Conservation (phyloP, 2,113 vertebrate species). For the Neogale vison region DNA sequence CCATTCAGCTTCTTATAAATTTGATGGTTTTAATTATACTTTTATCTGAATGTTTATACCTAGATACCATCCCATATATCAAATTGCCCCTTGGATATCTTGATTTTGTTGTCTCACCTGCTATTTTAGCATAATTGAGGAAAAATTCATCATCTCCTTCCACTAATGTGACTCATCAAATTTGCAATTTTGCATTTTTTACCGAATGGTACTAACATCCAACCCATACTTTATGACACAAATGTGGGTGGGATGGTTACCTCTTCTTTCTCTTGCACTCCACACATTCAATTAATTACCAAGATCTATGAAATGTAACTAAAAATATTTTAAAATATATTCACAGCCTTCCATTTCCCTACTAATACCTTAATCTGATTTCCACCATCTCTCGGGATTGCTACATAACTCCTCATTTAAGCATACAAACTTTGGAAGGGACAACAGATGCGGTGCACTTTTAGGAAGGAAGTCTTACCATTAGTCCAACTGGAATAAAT, state of each 20-base stretch:
- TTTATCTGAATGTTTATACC: neutral
- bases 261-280: neutral
- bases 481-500: neutral
- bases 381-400: neutral
- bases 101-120: neutral
- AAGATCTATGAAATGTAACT: neutral
- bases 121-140: neutral
- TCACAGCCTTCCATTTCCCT: neutral
- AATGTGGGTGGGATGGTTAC: neutral
- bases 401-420: neutral
- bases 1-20: neutral
- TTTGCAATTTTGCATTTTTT: neutral
- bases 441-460: neutral
- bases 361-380: neutral
- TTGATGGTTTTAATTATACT: neutral
- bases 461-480: neutral
- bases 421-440: neutral
- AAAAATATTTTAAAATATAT: neutral
- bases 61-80: neutral
- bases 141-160: neutral
- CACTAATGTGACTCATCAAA: neutral
- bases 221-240: neutral
- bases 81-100: neutral
- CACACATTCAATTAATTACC: neutral
- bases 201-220: neutral